Base-by-base conservation (phyloP, 2,113 vertebrate genomes). In the Hiodon tergisus region DNA sequence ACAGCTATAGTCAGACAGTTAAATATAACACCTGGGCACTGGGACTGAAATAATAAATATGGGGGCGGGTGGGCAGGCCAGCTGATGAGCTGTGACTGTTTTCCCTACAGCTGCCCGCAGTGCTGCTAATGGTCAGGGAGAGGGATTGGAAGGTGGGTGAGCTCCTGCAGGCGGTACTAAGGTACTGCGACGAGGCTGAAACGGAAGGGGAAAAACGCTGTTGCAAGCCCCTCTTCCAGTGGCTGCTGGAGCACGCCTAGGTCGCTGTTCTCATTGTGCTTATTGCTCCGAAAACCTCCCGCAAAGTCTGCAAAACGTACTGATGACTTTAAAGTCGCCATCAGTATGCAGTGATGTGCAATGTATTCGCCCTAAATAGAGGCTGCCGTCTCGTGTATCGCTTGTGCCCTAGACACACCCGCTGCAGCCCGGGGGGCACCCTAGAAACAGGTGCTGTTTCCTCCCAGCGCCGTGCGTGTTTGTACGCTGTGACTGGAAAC, bases 201-300 rank as follows among this genome's bases (percentile, higher is more conserved):
- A 0, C 85, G 79, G 76, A 16, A 70, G 8, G 76, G 66, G 67
- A 76, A 78, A 58, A 83, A 1, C 72, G 70, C 14, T 73, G 78
- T 14, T 81, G 78, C 77, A 82, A 82, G 78, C 85, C 94, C 10
- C 90, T 99, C 31, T 96, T 95, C 72, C 82, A 87, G 16, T 98
- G 97, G 97, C 93, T 99, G 76, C 86, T 96, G 83, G 95, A 98
- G 78, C 90, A 89, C 6, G 52, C 88, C 69, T 98, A 95, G 88
- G 78, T 68, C 63, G n/a, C 48, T n/a, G 53, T 6, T 6, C 50
- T 51, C 59, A 54, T 59, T 46, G 31, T 17, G 7, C 16, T 2
- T 3, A 46, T 9, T 4, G 10, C 5, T 50, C 75, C 53, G 73
- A 53, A 76, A 61, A 50, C 53, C 55, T 47, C 5, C 11, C 72